Evolutionary conservation across 2,888 invertebrate genomes (phyloP), one percentile per base, ranked within the genome.

Genomic region (Phrixothrix hirtus): DNA sequence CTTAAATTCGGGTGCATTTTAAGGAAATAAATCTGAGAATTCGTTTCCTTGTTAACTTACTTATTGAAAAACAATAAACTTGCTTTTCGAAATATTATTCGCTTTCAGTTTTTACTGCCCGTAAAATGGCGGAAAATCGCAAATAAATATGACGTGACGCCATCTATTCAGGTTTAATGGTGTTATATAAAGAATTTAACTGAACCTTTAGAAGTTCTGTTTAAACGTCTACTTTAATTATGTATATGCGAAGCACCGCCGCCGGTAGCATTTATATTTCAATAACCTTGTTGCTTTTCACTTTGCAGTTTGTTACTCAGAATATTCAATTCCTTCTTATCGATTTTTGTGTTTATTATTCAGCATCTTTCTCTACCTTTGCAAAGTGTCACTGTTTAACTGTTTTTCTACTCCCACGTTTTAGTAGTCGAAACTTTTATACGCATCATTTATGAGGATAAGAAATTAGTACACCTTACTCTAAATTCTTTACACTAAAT

Each of bases 241-340:
- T 58, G 55, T 45, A 58, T 52, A 58, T 58, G 58, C 48, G 58
- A 58, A 58, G 51, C 58, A 52, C 52, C 48, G 48, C 58, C 48
- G 52, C 48, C 55, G 52, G 58, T 52, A 44, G 46, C 58, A 58
- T 58, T 58, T 55, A 58, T 58, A 58, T 58, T 58, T 58, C 58
- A 58, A 58, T 58, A 55, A 55, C 55, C 55, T 55, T 55, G 55
- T 55, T 55, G 55, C 55, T 55, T 55, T 55, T 55, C 55, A 55
- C 55, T 55, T 55, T 55, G 55, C 55, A 55, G 55, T 55, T 55
- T 55, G 55, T 55, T 55, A 55, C 55, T 49, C 55, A 37, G 50
- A 55, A 49, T 48, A 50, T 50, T 49, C 55, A 50, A 49, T 55
- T 55, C 21, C 35, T 55, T 55, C 37, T 45, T 55, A 55, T 55